Base-by-base conservation (phyloP, 1,140 invertebrate genomes). In the Drosophila seguyi region DNA sequence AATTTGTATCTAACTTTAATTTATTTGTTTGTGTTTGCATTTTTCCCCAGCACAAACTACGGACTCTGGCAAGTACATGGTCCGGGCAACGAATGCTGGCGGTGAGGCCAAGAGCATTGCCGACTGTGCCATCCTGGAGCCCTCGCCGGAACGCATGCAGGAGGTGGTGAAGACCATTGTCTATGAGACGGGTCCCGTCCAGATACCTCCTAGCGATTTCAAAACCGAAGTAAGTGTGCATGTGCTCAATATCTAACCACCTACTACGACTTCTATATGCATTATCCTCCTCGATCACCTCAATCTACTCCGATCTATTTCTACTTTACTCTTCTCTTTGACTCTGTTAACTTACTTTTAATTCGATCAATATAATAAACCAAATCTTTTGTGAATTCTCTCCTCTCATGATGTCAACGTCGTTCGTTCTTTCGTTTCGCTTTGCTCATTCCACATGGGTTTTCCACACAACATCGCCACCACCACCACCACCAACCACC, bases 51-150 rank as follows among this genome's bases (percentile, higher is more conserved):
- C 86, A 20, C 93, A 94, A 68, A 93, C 94, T 27, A 93, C 93
- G 41, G 94, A 97, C 81, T 94, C 94, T 57, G 96, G 96, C 45
- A 95, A 95, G 79, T 97, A 96, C 79, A 96, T 95, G 94, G 96
- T 96, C 14, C 93, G 94, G 57, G 96, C 96, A 6, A 94, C 94
- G 1, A 97, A 97, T 93, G 93, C 94, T 39, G 96, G 95, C 16
- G 96, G 96, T 6, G 95, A 97, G 93, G 96, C 96, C 27, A 95
- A 96, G 87, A 96, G 96, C 90, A 95, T 96, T 66, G 96, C 96
- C 7, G 96, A 97, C 91, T 95, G 97, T 73, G 94, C 96, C 55
- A 95, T 97, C 8, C 94, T 96, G 60, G 95, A 96, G 75, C 95
- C 95, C 39, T 94, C 94, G n/a, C 95, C 95, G 1, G 95, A 95